Conservation (phyloP, 2,113 vertebrate species). For the Dasyurus viverrinus region DNA sequence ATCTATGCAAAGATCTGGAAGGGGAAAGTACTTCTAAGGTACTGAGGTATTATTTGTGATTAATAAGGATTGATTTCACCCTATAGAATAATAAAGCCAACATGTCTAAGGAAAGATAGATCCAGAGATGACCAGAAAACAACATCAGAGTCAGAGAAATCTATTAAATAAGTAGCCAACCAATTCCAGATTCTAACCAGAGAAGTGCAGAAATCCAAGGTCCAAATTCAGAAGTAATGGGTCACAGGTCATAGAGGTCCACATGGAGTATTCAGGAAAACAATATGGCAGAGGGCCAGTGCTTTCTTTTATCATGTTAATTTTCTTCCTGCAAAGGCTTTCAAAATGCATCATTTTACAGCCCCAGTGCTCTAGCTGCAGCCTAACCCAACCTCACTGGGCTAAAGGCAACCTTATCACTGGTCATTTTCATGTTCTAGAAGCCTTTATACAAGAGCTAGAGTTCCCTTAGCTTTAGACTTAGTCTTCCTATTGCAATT, state of each 20-base stretch:
- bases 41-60: neutral
- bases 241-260: neutral
- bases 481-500: constrained; percentile 24
- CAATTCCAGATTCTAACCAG: neutral
- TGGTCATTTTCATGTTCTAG: neutral
- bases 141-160: neutral
- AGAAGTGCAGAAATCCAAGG: neutral
- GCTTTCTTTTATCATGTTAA: neutral
- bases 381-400: neutral
- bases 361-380: neutral
- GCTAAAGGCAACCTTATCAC: neutral
- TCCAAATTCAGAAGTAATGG: neutral
- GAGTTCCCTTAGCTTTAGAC: neutral
- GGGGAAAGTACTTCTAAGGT: neutral
- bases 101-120: neutral
- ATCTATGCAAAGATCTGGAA: neutral
- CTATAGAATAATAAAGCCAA: neutral
- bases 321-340: neutral
- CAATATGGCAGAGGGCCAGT: neutral
- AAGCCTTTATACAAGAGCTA: neutral
- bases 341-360: constrained; percentile 33
- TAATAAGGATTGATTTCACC: neutral
- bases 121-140: neutral
- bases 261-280: neutral
- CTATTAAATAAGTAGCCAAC: neutral